phyloP scores from a whole-genome alignment of 2,888 invertebrate genomes.

The Drosophila flavopinicola region DNA sequence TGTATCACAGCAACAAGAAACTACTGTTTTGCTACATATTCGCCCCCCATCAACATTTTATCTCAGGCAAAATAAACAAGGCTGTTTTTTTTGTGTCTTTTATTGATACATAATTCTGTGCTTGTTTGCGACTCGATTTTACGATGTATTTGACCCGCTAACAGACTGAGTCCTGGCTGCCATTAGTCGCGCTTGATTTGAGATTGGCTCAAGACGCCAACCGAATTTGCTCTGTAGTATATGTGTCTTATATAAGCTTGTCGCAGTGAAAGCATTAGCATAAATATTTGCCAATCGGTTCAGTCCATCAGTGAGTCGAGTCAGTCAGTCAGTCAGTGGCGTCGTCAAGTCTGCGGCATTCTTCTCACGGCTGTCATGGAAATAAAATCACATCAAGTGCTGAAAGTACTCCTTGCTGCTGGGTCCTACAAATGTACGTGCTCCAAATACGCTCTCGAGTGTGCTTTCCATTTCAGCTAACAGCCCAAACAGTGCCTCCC shows the following conservation, averaged over 20 bases:
- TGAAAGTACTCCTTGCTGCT: constrained; percentile 33
- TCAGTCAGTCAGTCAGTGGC: constrained; percentile 20
- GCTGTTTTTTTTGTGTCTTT: constrained; percentile 33
- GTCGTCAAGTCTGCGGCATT: constrained; percentile 53
- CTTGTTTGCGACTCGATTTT: constrained; percentile 48
- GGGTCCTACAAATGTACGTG: constrained; percentile 46
- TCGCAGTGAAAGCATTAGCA: constrained; percentile 34
- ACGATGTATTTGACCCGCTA: constrained; percentile 19
- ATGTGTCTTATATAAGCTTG: constrained; percentile 49
- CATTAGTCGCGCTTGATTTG: constrained; percentile 53
- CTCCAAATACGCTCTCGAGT: constrained; percentile 75
- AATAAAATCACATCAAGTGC: constrained; percentile 72
- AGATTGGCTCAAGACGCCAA: constrained; percentile 28
- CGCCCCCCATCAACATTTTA: neutral
- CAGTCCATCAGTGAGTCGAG: constrained; percentile 9
- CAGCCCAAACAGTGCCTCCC: constrained; percentile 25
- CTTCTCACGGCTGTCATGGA: constrained; percentile 49
- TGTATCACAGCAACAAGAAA: constrained; percentile 1
- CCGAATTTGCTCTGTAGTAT: constrained; percentile 2
- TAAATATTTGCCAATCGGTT: constrained; percentile 67
- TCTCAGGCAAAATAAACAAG: constrained; percentile 36
- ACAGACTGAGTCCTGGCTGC: constrained; percentile 14
- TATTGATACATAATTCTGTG: constrained; percentile 39
- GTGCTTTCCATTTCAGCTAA: constrained; percentile 76
- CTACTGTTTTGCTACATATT: neutral